A percentile compares a stretch with the other conserved stretches of the same genome.
Conservation (phyloP, 2,888 invertebrate species). For the Charanyca ferruginea region DNA sequence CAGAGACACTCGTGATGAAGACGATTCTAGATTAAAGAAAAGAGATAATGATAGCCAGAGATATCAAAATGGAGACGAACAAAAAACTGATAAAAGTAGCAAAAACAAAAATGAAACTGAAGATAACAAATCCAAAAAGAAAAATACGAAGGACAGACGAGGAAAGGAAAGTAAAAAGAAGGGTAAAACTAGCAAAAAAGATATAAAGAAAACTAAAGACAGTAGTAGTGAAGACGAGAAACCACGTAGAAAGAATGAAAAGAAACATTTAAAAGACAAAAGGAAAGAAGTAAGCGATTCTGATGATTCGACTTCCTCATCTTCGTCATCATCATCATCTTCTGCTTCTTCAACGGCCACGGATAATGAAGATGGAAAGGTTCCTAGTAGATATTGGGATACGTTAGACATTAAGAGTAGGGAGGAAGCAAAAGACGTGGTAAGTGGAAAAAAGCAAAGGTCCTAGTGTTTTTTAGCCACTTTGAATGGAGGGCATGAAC, state of each 20-base stretch:
- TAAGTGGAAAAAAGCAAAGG: slow-evolving; percentile 44
- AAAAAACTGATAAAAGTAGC: slow-evolving; percentile 24
- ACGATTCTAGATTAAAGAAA: slow-evolving; percentile 33
- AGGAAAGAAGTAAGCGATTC: slow-evolving; percentile 26
- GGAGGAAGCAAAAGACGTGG: slow-evolving; percentile 41
- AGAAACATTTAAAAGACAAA: slow-evolving; percentile 28
- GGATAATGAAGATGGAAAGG: slow-evolving; percentile 43
- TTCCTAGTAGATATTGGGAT: slow-evolving; percentile 71
- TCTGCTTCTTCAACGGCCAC: slow-evolving; percentile 44
- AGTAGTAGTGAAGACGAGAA: slow-evolving; percentile 36
- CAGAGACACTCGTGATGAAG: slow-evolving; percentile 35
- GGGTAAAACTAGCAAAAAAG: slow-evolving; percentile 64
- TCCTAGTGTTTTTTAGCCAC: slow-evolving; percentile 13
- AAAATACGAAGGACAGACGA: slow-evolving; percentile 21
- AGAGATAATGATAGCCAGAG: slow-evolving; percentile 30
- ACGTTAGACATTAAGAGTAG: slow-evolving; percentile 60
- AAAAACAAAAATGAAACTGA: slow-evolving; percentile 44
- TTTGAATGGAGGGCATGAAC: not conserved
- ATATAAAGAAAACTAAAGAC: slow-evolving; percentile 42
- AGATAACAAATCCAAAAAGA: slow-evolving; percentile 43
- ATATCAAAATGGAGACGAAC: slow-evolving; percentile 34
- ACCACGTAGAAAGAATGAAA: slow-evolving; percentile 13
- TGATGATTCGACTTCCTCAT: slow-evolving; percentile 36
- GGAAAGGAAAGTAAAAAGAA: slow-evolving; percentile 48
- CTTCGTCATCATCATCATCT: slow-evolving; percentile 32